Evolutionary conservation across 2,113 vertebrate genomes (phyloP), one percentile per base, ranked within the genome.

Genomic region (Oncorhynchus keta): DNA sequence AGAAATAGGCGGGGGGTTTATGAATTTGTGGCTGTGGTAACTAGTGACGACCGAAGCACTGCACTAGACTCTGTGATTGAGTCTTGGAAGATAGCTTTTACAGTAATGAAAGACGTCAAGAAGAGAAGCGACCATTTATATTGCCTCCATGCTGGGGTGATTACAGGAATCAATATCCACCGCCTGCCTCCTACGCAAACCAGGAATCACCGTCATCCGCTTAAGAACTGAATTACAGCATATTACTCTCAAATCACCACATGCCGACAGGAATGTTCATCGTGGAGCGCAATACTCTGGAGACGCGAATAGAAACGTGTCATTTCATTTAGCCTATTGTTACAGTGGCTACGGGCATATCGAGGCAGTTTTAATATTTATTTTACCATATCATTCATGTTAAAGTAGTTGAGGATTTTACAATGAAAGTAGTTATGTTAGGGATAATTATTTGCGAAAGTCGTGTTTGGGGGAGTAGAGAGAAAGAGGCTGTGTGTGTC

Each of bases 141-240:
- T 55, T 73, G 26, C 2, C 55, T 69, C 67, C 68, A 75, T 7
- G 0, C 72, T 8, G 20, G 13, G 74, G 32, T 76, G 72, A 76
- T 85, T 81, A 79, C 71, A 73, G 20, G 72, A 80, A 88, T 86
- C 84, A 81, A 83, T 83, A 83, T 78, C 11, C n/a, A 28, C 62
- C 65, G 51, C 51, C 32, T 24, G 66, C 68, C 57, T 45, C 74
- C 49, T 61, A 1, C 68, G 68, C 24, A 20, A 59, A 48, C 76
- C 73, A 74, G 45, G 74, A 83, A 88, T 80, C 81, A 73, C 1
- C 32, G 69, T 71, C 73, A 28, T 45, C 18, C n/a, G 69, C 73
- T 24, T 32, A 72, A 69, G 66, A 67, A 73, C 80, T 72, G 73
- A 89, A 83, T 85, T 83, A 84, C 74, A 79, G 80, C 32, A 81